A percentile compares a stretch with the other conserved stretches of the same genome.
These are phyloP conservation scores for Megathymus violae DNA, from an alignment of 1,140 invertebrate genomes.

Conservation along the genomic window DNA sequence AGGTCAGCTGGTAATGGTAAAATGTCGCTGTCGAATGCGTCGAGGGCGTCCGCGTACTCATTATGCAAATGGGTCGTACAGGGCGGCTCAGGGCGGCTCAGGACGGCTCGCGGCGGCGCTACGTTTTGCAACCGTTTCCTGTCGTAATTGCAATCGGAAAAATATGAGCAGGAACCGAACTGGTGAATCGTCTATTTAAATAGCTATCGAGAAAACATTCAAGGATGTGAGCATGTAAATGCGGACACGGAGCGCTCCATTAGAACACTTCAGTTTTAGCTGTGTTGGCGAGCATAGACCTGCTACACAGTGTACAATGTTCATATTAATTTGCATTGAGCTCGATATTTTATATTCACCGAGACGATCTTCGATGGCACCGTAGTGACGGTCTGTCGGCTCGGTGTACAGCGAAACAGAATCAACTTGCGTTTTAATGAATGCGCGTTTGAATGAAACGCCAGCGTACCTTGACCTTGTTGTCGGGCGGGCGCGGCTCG, in stretches of 20 bases:
- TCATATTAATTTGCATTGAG: conserved; percentile 20
- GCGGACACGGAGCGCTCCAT: conserved; percentile 18
- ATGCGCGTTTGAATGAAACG: too few relatives aligned
- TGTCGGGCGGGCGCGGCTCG: too few relatives aligned
- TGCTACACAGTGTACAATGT: conserved; percentile 15
- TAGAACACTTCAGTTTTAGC: conserved; percentile 11
- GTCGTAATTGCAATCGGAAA: too few relatives aligned
- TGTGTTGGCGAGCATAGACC: not conserved
- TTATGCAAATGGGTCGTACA: conserved; percentile 71
- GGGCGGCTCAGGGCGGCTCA: conserved; percentile 28
- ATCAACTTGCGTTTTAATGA: too few relatives aligned
- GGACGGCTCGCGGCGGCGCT: not conserved
- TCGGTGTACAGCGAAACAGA: too few relatives aligned
- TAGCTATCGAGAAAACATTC: conserved; percentile 8
- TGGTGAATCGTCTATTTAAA: not conserved
- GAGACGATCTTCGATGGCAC: too few relatives aligned
- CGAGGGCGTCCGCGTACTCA: conserved; percentile 51
- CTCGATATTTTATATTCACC: not conserved
- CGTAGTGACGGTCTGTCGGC: too few relatives aligned
- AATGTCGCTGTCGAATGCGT: conserved; percentile 45
- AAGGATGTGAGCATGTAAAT: conserved; percentile 21
- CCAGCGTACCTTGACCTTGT: too few relatives aligned
- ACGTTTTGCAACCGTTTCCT: too few relatives aligned
- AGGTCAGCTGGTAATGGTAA: conserved; percentile 52
- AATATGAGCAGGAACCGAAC: too few relatives aligned